phyloP scores from a whole-genome alignment of 2,888 invertebrate genomes.

The Lycaena phlaeas region DNA sequence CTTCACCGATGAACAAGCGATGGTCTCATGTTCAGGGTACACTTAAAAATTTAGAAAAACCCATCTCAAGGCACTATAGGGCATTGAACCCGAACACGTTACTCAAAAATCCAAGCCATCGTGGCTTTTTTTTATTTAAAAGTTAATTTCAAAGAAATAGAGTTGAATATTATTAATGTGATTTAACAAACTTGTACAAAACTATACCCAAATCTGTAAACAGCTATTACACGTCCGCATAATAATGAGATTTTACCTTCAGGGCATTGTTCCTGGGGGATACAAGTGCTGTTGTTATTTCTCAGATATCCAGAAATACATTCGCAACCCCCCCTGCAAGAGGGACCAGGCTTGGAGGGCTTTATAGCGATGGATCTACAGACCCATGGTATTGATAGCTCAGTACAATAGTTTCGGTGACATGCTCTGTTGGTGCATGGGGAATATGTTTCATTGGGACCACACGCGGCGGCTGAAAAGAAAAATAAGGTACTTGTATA shows the following conservation, averaged over 20 bases:
- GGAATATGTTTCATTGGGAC: not conserved
- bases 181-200: too few relatives aligned
- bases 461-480: not conserved
- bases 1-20: too few relatives aligned
- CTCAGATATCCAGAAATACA: constrained; percentile 13
- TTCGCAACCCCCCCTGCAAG: not conserved
- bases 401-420: not conserved
- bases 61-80: too few relatives aligned
- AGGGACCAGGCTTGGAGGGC: not conserved
- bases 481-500: too few relatives aligned
- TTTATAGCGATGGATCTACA: not conserved
- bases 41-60: too few relatives aligned
- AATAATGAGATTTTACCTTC: not conserved
- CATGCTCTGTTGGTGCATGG: constrained; percentile 2
- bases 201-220: too few relatives aligned
- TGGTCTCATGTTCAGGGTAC: too few relatives aligned
- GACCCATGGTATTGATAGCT: not conserved
- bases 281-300: constrained; percentile 23
- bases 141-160: too few relatives aligned
- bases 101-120: too few relatives aligned
- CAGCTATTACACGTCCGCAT: not conserved
- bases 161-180: too few relatives aligned
- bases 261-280: constrained; percentile 22
- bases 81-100: too few relatives aligned
- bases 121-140: too few relatives aligned